phyloP scores from a whole-genome alignment of 2,888 invertebrate species.

The Lepidonotus clava region DNA sequence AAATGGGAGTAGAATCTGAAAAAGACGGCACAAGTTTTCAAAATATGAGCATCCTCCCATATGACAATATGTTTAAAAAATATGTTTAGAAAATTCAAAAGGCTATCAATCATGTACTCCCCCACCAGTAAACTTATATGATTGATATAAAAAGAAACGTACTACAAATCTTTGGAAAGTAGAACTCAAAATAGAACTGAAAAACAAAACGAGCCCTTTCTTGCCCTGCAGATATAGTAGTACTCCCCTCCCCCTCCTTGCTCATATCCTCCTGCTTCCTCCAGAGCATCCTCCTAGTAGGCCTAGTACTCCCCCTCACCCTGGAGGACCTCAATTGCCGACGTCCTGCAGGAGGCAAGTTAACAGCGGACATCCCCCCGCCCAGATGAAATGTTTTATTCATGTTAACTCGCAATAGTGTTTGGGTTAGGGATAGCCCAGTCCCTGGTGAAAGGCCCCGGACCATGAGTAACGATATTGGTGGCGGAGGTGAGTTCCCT shows the following conservation, averaged over 20 bases:
- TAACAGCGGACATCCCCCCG: not conserved
- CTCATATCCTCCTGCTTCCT: not conserved
- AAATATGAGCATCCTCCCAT: no score
- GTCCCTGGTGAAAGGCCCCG: not conserved
- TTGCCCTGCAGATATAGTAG: no score
- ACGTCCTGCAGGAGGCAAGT: not conserved
- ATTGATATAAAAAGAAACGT: no score
- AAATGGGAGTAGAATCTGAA: no score
- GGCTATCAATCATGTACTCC: no score
- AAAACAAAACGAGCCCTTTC: no score
- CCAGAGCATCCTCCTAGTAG: not conserved
- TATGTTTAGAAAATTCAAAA: no score
- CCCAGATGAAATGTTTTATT: conserved; percentile 49
- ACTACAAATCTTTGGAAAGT: no score
- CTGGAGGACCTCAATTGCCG: not conserved
- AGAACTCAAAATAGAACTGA: no score
- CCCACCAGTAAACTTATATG: no score
- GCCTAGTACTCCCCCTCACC: not conserved
- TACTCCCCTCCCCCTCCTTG: not conserved
- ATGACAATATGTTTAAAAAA: no score
- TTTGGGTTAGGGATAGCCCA: not conserved
- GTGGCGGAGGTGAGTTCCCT: not conserved
- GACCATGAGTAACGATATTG: not conserved
- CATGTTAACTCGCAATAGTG: conserved; percentile 49
- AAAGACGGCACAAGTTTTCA: no score